Conservation (phyloP, 2,113 vertebrate species). For the Pachyramphus minor region DNA sequence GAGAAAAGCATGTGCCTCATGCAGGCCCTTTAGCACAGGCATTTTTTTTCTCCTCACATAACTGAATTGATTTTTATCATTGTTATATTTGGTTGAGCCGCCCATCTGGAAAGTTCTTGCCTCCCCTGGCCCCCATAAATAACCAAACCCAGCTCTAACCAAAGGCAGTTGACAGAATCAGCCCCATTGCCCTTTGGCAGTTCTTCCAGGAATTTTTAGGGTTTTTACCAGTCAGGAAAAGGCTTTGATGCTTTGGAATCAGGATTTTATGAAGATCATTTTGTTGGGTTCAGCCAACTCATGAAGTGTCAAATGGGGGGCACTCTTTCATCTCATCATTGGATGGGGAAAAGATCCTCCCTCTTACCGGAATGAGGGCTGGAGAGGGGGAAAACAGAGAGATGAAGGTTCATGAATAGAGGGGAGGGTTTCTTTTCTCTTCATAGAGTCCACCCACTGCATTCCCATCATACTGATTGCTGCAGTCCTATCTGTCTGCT, state of each 20-base stretch:
- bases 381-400: conserved; percentile 9
- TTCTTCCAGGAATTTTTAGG: conserved; percentile 69
- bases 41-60: conserved; percentile 26
- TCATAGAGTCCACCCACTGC: conserved; percentile 24
- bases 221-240: conserved; percentile 69
- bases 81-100: conserved; percentile 65
- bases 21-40: background rate
- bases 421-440: conserved; percentile 43
- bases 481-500: conserved; percentile 32
- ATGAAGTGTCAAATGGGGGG: conserved; percentile 68
- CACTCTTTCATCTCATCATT: conserved; percentile 63
- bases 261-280: conserved; percentile 70
- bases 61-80: conserved; percentile 69
- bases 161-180: conserved; percentile 66
- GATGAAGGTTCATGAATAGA: conserved; percentile 46
- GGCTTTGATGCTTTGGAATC: conserved; percentile 69
- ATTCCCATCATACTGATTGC: conserved; percentile 32
- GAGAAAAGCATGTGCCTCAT: background rate
- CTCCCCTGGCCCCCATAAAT: conserved; percentile 66
- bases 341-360: conserved; percentile 65
- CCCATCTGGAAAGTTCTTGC: conserved; percentile 69
- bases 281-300: conserved; percentile 71
- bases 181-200: conserved; percentile 67
- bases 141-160: conserved; percentile 62
- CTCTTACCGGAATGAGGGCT: conserved; percentile 39